These are phyloP conservation scores for Patella pellucida DNA, from an alignment of 2,888 invertebrate genomes.

Conservation along the genomic window DNA sequence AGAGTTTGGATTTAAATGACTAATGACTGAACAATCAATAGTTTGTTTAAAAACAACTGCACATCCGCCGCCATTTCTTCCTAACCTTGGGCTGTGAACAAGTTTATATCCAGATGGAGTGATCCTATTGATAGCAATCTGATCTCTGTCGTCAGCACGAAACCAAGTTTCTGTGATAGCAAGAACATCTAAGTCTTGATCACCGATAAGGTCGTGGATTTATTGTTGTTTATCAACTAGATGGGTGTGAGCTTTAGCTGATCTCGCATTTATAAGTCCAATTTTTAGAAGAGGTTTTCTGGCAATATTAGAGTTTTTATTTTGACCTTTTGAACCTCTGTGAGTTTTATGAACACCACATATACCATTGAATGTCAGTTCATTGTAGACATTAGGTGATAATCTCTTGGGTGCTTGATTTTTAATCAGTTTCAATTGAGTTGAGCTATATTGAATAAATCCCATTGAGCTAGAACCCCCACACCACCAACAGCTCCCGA, in stretches of 20 bases:
- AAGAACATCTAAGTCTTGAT: slow-evolving; percentile 9
- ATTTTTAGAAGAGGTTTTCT: not conserved
- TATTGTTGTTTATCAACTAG: slow-evolving; percentile 7
- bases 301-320: not conserved
- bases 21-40: not conserved
- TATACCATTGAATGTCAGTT: too few relatives aligned
- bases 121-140: not conserved
- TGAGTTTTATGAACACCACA: too few relatives aligned
- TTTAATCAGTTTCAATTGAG: too few relatives aligned
- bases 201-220: slow-evolving; percentile 13
- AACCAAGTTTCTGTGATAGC: slow-evolving; percentile 18
- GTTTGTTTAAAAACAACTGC: not conserved
- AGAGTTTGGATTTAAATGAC: slow-evolving; percentile 16
- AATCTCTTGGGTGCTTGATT: too few relatives aligned
- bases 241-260: slow-evolving; percentile 4
- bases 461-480: too few relatives aligned
- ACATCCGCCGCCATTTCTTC: slow-evolving; percentile 13
- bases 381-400: too few relatives aligned
- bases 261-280: slow-evolving; percentile 16
- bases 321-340: too few relatives aligned
- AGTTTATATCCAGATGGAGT: slow-evolving; percentile 13
- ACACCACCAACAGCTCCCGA: too few relatives aligned
- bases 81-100: not conserved
- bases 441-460: too few relatives aligned
- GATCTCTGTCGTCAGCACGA: slow-evolving; percentile 6